Conservation (phyloP, 35 echinoderm and acorn worm species). For the Ophiothrix spiculata region DNA sequence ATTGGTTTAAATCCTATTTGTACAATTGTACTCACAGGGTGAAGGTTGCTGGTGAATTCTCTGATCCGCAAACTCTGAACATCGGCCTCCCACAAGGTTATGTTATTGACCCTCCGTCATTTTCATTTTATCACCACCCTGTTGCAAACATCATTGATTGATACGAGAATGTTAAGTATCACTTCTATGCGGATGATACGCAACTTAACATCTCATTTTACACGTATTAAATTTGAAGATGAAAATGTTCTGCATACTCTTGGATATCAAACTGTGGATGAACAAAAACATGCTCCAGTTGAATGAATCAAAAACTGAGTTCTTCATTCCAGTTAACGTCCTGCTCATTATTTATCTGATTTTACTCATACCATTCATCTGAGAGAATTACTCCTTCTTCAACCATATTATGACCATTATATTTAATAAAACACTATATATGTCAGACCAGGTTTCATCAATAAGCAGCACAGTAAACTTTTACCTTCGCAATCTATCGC, state of each 20-base stretch:
- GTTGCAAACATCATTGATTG: not conserved
- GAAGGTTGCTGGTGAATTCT: not conserved
- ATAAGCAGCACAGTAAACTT: not conserved
- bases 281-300: not conserved
- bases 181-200: not conserved
- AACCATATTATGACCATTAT: not conserved
- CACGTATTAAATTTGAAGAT: not conserved
- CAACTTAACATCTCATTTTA: not conserved
- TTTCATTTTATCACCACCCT: not conserved
- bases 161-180: not conserved
- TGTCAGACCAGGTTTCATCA: conserved; percentile 11
- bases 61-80: conserved; percentile 4
- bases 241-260: not conserved
- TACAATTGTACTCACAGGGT: not conserved
- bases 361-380: not conserved
- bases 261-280: not conserved
- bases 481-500: not conserved
- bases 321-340: not conserved
- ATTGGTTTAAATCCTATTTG: conserved; percentile 4
- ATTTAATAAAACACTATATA: not conserved
- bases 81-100: conserved; percentile 8
- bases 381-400: not conserved
- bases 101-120: not conserved
- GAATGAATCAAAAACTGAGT: conserved; percentile 2
- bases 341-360: not conserved